phyloP scores from a whole-genome alignment of 2,888 invertebrate species.

The Drosophila multiciliata region DNA sequence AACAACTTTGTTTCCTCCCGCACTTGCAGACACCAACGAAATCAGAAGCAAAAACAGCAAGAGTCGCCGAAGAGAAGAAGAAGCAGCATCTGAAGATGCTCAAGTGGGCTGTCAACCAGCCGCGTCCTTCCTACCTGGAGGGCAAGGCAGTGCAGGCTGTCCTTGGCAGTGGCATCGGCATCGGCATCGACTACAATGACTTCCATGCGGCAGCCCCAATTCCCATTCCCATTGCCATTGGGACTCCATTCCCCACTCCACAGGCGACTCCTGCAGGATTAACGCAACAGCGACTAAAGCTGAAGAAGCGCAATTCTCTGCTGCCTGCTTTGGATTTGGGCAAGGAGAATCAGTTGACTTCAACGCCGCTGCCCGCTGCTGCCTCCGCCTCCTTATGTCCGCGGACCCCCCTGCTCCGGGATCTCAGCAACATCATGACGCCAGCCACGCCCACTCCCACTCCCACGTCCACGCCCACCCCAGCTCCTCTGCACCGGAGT shows the following conservation, averaged over 20 bases:
- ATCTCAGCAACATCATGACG: conserved; percentile 77
- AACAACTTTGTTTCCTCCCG: conserved; percentile 39
- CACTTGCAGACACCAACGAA: conserved; percentile 54
- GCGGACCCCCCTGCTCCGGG: conserved; percentile 64
- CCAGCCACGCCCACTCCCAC: neutral
- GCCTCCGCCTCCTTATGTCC: neutral
- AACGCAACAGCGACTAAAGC: conserved; percentile 24
- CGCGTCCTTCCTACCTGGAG: conserved; percentile 77
- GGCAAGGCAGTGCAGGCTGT: conserved; percentile 12
- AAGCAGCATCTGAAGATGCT: conserved; percentile 69
- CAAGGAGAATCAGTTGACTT: conserved; percentile 83
- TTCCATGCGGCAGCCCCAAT: conserved; percentile 24
- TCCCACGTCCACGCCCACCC: neutral
- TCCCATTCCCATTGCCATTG: neutral
- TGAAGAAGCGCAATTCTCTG: conserved; percentile 48
- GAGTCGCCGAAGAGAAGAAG: neutral
- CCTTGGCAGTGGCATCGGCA: conserved; percentile 2
- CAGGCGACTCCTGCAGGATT: neutral
- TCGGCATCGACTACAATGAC: conserved; percentile 12
- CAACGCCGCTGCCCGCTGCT: conserved; percentile 73
- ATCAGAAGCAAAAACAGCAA: conserved; percentile 9
- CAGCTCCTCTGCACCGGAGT: neutral
- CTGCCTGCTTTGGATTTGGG: conserved; percentile 42
- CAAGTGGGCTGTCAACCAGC: conserved; percentile 84
- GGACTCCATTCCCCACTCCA: conserved; percentile 4